Evolutionary conservation across 2,113 vertebrate genomes (phyloP), one percentile per base, ranked within the genome.

Genomic region (Ginglymostoma cirratum): DNA sequence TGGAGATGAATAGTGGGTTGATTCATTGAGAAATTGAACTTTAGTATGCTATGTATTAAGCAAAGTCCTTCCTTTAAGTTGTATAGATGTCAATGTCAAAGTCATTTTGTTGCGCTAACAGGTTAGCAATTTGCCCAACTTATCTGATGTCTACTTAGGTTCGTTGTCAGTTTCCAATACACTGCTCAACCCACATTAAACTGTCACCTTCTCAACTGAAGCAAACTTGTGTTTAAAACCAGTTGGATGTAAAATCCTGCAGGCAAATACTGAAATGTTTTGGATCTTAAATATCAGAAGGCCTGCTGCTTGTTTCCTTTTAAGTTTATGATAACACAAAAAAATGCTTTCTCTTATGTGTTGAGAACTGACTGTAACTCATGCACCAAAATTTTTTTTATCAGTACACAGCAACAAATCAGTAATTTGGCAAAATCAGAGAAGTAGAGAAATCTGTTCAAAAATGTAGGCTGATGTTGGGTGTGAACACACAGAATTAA

Each of bases 91-190:
- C 87, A 90, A 87, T 87, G 85, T 87, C 85, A 87, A 87, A 87
- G 24, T 52, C 85, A 52, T 87, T 87, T 52, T 48, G 23, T 61
- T 90, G 87, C n/a, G 87, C 55, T 61, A 14, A 14, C 87, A 65
- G 52, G 52, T 90, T 90, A 90, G 87, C 27, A 65, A 90, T 27
- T 90, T n/a, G 87, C 52, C 1, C 52, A 15, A 61, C 30, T 21
- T 93, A 66, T 90, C 52, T 93, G 89, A 93, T 93, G 89, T 93
- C 55, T 66, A 23, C 38, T 23, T n/a, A 67, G 61, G 66, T 93
- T 65, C n/a, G n/a, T 38, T 93, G 89, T 66, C 89, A 93, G n/a
- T 93, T 93, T 93, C 34, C 66, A 93, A 93, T 38, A 66, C 66
- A 92, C 89, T 92, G 61, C 61, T 38, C 89, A 93, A n/a, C 87